These are phyloP conservation scores for Trichonephila clavata DNA, from an alignment of 1,140 invertebrate genomes.

Conservation along the genomic window DNA sequence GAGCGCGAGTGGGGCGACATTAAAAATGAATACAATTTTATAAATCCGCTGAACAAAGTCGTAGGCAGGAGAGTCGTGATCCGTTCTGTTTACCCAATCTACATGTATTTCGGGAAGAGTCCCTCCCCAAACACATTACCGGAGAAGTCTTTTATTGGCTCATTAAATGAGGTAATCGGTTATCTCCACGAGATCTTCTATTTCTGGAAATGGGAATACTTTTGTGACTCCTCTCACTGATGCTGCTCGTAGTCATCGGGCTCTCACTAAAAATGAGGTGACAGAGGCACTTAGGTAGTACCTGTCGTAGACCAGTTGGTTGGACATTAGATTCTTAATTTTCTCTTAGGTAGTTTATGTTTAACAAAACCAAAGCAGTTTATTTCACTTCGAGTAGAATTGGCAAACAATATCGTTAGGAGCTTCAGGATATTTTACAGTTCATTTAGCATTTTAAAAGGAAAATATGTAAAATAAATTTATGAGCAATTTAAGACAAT, in stretches of 20 bases:
- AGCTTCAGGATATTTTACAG: too few species aligned
- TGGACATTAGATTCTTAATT: not conserved
- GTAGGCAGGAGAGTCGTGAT: conserved; percentile 17
- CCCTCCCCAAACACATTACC: not conserved
- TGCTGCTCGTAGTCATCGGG: too few species aligned
- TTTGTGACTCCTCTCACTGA: not conserved
- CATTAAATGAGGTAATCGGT: conserved; percentile 49
- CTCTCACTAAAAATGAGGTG: too few species aligned
- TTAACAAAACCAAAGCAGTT: too few species aligned
- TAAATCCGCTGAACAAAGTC: conserved; percentile 67
- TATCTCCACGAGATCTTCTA: not conserved
- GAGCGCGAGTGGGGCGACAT: conserved; percentile 23
- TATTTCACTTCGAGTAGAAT: too few species aligned
- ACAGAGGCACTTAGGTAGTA: not conserved
- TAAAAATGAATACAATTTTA: conserved; percentile 70
- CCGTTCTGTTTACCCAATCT: conserved; percentile 38
- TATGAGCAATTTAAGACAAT: too few species aligned
- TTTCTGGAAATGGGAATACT: not conserved
- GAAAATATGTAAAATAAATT: too few species aligned
- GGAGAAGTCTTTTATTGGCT: not conserved
- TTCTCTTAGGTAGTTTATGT: too few species aligned
- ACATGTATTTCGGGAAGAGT: conserved; percentile 17
- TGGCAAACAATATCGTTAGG: too few species aligned
- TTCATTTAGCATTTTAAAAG: too few species aligned
- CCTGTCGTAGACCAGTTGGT: not conserved